Base-by-base conservation (phyloP, 2,113 vertebrate species). In the Otolemur garnettii region DNA sequence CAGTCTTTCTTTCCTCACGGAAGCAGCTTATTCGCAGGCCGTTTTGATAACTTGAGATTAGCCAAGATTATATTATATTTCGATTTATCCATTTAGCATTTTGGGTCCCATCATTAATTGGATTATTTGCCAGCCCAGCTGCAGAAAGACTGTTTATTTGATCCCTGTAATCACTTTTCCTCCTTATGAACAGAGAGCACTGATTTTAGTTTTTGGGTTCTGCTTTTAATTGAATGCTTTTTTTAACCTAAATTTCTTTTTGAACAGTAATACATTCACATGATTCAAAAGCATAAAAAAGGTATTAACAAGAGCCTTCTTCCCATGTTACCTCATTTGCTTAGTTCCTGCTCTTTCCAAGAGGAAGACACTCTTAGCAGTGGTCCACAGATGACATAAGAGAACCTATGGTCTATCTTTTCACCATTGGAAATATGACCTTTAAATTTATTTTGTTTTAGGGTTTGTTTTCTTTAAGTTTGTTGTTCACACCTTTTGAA, bases 401-500 rank as follows among this genome's bases (percentile, higher is more conserved):
- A 50, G 80, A 33, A 68, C 6, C 30, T 62, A 15, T 33, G 78
- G 19, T 21, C 42, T 15, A 9, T 11, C 68, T 64, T 1, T n/a
- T 45, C 10, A 4, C 5, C 24, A 2, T 33, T 18, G 42, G 26
- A 38, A 24, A 68, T 1, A 11, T n/a, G 15, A 35, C 69, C 17
- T 5, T n/a, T 14, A 15, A 13, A 22, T 33, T 0, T 12, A 30
- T 26, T 2, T 14, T n/a, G 53, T 9, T 5, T 75, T 10, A 79
- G 53, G 2, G 15, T 24, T 2, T 21, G 13, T 9, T 24, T 7
- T 71, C 38, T 9, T 3, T 7, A 53, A 22, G 35, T 5, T 55
- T 1, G 22, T 1, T 5, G 1, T 0, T 28, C 96, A 28, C 95
- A 99, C 99, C 99, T 99, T 99, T 97, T 98, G 99, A 95, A 99